Percentiles rank a stretch among this genome's conserved stretches.
Conservation (phyloP, 2,113 vertebrate genomes). For the Pyrgilauda ruficollis region DNA sequence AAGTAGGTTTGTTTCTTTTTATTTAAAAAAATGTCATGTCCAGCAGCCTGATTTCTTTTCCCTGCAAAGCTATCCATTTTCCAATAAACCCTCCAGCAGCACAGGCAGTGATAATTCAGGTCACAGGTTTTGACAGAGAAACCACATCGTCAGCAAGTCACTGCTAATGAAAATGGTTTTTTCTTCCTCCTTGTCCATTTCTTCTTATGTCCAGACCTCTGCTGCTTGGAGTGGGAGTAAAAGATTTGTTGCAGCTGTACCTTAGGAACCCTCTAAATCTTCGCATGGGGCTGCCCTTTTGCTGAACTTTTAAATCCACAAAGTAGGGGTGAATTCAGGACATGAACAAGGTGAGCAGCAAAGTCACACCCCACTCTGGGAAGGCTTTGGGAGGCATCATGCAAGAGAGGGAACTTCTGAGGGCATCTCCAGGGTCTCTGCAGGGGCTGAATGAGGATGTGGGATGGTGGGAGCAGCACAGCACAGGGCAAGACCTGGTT, state of each 20-base stretch:
- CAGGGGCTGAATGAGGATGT: background rate
- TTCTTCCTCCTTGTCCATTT: background rate
- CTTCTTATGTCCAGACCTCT: background rate
- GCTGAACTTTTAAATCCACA: background rate
- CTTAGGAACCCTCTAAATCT: background rate
- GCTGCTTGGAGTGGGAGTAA: background rate
- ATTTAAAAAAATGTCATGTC: background rate
- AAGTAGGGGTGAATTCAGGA: background rate
- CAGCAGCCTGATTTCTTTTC: background rate
- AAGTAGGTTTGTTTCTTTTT: background rate
- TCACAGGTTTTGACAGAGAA: conserved; percentile 25
- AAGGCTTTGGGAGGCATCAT: background rate
- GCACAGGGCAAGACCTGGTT: background rate
- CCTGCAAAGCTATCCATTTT: background rate
- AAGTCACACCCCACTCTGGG: fast-evolving
- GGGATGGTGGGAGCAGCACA: background rate
- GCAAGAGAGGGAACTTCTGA: background rate
- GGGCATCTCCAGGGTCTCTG: background rate
- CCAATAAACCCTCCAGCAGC: background rate
- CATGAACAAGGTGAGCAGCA: background rate
- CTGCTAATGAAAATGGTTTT: background rate
- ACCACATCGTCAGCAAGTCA: background rate
- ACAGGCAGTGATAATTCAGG: background rate
- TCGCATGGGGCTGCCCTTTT: background rate
- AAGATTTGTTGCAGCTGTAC: background rate